These are phyloP conservation scores for Lysandra coridon DNA, from an alignment of 2,888 invertebrate species.

Conservation along the genomic window DNA sequence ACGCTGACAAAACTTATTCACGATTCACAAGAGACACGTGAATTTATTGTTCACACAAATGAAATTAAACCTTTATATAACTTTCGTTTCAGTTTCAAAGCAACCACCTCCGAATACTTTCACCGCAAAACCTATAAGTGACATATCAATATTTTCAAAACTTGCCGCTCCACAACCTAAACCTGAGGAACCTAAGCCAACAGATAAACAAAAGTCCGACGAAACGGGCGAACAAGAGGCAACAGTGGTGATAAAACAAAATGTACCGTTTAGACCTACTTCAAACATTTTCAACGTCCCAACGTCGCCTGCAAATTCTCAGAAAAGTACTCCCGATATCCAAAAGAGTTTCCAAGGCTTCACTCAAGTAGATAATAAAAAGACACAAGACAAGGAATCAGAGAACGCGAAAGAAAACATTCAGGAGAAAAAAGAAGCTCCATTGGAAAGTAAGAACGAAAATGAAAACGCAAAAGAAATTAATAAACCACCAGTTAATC, in stretches of 20 bases:
- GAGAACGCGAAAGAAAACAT: conserved; percentile 58
- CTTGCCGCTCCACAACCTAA: conserved; percentile 49
- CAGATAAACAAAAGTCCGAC: conserved; percentile 50
- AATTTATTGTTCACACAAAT: too few species aligned
- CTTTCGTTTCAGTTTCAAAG: conserved; percentile 46
- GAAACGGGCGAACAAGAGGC: conserved; percentile 65
- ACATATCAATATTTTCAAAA: conserved; percentile 58
- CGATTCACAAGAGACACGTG: too few species aligned
- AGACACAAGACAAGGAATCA: conserved; percentile 47
- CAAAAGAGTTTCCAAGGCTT: conserved; percentile 49
- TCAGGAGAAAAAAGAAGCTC: conserved; percentile 40
- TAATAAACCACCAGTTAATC: conserved; percentile 20
- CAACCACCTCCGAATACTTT: conserved; percentile 49
- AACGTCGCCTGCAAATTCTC: conserved; percentile 42
- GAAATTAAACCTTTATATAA: not conserved
- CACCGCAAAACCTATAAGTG: conserved; percentile 59
- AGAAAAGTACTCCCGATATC: conserved; percentile 52
- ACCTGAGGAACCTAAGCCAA: conserved; percentile 33
- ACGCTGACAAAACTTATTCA: too few species aligned
- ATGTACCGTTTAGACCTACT: conserved; percentile 51
- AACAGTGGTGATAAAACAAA: conserved; percentile 44
- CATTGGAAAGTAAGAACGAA: conserved; percentile 30
- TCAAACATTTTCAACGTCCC: conserved; percentile 58
- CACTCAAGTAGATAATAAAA: conserved; percentile 48
- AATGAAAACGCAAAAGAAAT: conserved; percentile 29